These are phyloP conservation scores for Macrosiphum euphorbiae DNA, from an alignment of 2,888 invertebrate genomes.

Conservation along the genomic window DNA sequence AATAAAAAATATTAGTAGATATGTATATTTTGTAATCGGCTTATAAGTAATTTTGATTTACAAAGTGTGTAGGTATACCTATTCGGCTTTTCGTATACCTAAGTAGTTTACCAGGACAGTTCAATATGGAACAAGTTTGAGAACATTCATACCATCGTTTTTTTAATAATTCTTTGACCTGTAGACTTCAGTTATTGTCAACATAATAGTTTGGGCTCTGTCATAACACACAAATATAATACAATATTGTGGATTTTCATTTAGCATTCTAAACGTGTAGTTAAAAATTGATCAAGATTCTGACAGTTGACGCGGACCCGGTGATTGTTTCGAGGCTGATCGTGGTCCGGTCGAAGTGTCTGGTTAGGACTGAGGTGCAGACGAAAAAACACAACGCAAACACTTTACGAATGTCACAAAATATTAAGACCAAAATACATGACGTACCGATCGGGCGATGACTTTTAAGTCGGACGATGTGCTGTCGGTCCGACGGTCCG, in stretches of 20 bases:
- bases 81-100: background rate
- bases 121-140: background rate
- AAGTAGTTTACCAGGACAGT: background rate
- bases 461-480: too few species aligned
- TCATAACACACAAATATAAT: background rate
- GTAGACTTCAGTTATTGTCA: background rate
- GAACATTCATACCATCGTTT: background rate
- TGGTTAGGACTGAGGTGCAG: too few species aligned
- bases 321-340: too few species aligned
- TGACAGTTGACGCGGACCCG: too few species aligned
- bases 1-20: background rate
- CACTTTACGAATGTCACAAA: too few species aligned
- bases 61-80: background rate
- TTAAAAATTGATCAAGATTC: background rate
- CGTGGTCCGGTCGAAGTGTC: too few species aligned
- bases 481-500: too few species aligned
- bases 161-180: background rate
- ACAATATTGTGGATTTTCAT: background rate
- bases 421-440: too few species aligned
- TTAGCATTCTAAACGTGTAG: background rate
- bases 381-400: too few species aligned
- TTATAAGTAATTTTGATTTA: background rate
- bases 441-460: too few species aligned
- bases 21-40: background rate
- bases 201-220: background rate